Evolutionary conservation across 2,797 vertebrate species (phyloP).

Genomic region (Dallia pectoralis): DNA sequence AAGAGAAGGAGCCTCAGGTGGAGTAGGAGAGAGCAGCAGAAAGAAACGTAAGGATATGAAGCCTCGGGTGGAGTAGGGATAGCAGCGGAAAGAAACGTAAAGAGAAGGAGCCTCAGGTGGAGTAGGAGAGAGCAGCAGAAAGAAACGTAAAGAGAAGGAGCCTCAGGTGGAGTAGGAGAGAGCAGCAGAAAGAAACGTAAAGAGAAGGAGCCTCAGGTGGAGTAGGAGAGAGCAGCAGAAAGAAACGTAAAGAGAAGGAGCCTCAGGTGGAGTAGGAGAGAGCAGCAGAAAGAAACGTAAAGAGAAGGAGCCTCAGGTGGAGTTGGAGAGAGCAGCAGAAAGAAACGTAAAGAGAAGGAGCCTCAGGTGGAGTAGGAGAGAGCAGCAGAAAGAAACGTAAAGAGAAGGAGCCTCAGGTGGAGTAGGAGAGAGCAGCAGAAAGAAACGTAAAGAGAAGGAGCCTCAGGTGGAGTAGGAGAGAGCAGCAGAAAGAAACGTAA

Average conservation of each 20-base stretch:
- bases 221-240: conserved; percentile 35
- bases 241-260: conserved; percentile 11
- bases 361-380: conserved; percentile 31
- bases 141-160: too few species aligned
- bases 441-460: conserved; percentile 11
- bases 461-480: conserved; percentile 31
- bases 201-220: conserved; percentile 24
- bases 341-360: conserved; percentile 11
- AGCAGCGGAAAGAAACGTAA: too few species aligned
- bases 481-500: conserved; percentile 26
- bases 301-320: conserved; percentile 20
- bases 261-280: conserved; percentile 31
- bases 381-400: conserved; percentile 26
- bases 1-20: conserved; percentile 25
- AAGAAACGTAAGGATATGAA: too few species aligned
- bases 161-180: conserved; percentile 32
- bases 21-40: conserved; percentile 30
- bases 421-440: conserved; percentile 34
- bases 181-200: too few species aligned
- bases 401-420: conserved; percentile 20
- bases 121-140: conserved; percentile 31
- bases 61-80: conserved; percentile 30
- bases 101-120: conserved; percentile 24
- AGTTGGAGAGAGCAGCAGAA: conserved; percentile 33
- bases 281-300: conserved; percentile 26